Conservation (phyloP, 35 echinoderm and acorn worm species). For the Heliocidaris tuberculata region DNA sequence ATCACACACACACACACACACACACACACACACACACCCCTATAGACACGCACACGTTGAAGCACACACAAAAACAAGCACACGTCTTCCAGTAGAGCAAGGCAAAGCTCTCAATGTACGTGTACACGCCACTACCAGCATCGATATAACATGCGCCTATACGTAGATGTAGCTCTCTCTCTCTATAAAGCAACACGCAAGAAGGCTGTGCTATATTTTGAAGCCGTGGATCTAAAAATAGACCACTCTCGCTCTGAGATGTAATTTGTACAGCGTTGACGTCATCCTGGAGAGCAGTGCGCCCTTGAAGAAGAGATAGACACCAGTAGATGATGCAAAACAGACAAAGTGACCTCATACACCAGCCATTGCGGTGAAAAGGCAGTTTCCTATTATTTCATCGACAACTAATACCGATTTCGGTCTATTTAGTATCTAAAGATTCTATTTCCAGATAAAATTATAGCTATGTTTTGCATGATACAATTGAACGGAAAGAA, state of each 20-base stretch:
- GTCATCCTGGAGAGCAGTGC: constrained; percentile 10
- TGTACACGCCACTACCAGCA: constrained; percentile 22
- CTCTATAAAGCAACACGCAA: neutral
- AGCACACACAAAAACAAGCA: constrained; percentile 24
- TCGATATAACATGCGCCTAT: neutral
- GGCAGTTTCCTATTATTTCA: neutral
- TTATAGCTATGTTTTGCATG: neutral
- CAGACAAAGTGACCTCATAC: neutral
- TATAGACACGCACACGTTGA: neutral
- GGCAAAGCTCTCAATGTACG: constrained; percentile 13
- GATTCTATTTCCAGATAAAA: constrained; percentile 4
- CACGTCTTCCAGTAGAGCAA: constrained; percentile 13
- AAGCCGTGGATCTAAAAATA: neutral
- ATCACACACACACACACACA: constrained; percentile 32
- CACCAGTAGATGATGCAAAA: constrained; percentile 10
- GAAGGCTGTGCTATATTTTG: neutral
- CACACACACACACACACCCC: constrained; percentile 30
- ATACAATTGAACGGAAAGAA: neutral
- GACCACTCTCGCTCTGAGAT: constrained; percentile 8
- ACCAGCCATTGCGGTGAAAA: neutral
- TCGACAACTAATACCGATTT: neutral
- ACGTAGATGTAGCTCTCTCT: neutral
- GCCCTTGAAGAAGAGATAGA: constrained; percentile 13
- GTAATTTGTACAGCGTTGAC: constrained; percentile 31
- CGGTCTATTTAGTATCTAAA: neutral